Conservation (phyloP, 2,888 invertebrate genomes). For the Drosophila atripex region DNA sequence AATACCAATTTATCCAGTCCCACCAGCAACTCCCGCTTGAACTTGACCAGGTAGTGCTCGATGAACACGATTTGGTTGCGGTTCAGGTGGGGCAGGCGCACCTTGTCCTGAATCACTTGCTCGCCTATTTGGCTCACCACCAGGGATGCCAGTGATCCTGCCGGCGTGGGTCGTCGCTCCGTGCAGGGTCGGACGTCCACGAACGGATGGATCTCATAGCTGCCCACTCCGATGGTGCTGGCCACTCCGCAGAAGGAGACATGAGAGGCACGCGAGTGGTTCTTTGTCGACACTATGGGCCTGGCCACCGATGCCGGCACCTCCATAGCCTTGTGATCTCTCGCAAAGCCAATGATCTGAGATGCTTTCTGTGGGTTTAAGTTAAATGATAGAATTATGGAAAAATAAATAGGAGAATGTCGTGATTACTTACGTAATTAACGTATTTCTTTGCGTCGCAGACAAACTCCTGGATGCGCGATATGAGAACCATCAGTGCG, state of each 20-base stretch:
- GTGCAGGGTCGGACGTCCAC: slow-evolving; percentile 70
- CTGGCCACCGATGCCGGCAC: slow-evolving; percentile 27
- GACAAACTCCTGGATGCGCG: slow-evolving; percentile 71
- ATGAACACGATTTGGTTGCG: slow-evolving; percentile 80
- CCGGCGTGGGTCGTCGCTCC: slow-evolving; percentile 80
- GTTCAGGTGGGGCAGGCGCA: slow-evolving; percentile 58
- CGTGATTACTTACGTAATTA: slow-evolving; percentile 66
- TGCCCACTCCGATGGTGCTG: slow-evolving; percentile 79
- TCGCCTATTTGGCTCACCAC: slow-evolving; percentile 72
- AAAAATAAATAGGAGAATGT: background rate
- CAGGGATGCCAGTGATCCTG: slow-evolving; percentile 80
- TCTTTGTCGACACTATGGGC: slow-evolving; percentile 10
- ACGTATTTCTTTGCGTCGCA: slow-evolving; percentile 78
- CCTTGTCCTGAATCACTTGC: slow-evolving; percentile 57
- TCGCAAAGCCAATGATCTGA: slow-evolving; percentile 74
- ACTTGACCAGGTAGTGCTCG: slow-evolving; percentile 81
- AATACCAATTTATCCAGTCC: slow-evolving; percentile 81
- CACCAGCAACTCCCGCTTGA: slow-evolving; percentile 79
- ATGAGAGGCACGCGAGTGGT: slow-evolving; percentile 55
- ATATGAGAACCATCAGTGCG: slow-evolving; percentile 51
- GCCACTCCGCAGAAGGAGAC: slow-evolving; percentile 79
- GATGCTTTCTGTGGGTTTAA: slow-evolving; percentile 70
- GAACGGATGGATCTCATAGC: slow-evolving; percentile 80
- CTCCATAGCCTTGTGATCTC: slow-evolving; percentile 53
- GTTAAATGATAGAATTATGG: background rate